A percentile compares a stretch with the other conserved stretches of the same genome.
Evolutionary conservation across 2,113 vertebrate genomes (phyloP).

Genomic region (Helogale parvula): DNA sequence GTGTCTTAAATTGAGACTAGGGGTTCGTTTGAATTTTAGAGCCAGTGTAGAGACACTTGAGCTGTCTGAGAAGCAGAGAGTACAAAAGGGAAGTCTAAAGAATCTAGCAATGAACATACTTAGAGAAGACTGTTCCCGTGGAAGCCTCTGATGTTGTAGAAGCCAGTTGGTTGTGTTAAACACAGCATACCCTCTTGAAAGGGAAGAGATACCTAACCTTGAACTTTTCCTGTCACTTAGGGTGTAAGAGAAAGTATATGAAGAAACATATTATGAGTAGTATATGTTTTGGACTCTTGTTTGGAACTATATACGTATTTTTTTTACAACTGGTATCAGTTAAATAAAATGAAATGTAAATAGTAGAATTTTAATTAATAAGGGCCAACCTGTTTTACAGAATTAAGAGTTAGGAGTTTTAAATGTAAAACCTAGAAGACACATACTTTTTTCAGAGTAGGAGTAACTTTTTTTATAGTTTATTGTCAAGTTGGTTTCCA

Average conservation of each 20-base stretch:
- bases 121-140: neutral
- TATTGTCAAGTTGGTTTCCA: too few relatives aligned
- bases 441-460: neutral
- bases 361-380: neutral
- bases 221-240: neutral
- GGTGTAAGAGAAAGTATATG: neutral
- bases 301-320: neutral
- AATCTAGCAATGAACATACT: neutral
- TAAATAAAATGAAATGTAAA: neutral
- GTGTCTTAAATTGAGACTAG: neutral
- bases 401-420: neutral
- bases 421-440: neutral
- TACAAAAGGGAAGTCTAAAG: neutral
- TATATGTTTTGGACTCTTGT: neutral
- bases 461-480: neutral
- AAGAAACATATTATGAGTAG: neutral
- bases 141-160: neutral
- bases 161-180: neutral
- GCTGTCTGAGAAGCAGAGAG: neutral
- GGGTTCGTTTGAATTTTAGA: constrained; percentile 29
- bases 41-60: neutral
- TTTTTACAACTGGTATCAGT: neutral
- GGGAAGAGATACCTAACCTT: neutral
- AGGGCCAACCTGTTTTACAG: neutral
- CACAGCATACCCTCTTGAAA: neutral